Conservation (phyloP, 2,113 vertebrate genomes). For the Nannospalax galili region DNA sequence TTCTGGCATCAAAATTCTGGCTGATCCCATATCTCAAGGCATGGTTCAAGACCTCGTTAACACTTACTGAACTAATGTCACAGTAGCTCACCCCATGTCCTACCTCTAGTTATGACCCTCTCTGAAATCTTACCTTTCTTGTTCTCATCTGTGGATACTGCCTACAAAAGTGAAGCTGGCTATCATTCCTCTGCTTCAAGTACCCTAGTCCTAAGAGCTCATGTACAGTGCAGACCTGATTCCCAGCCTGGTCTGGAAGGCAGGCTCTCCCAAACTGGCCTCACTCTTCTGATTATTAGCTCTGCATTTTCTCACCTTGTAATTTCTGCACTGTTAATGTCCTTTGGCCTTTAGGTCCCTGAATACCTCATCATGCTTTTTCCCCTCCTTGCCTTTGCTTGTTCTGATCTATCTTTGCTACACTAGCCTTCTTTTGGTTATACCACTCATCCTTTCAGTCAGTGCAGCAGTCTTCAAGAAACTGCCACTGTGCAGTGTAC, state of each 20-base stretch:
- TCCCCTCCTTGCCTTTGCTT: neutral
- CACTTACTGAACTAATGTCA: neutral
- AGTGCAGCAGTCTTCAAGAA: neutral
- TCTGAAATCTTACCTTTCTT: constrained; percentile 6
- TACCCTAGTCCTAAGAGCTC: neutral
- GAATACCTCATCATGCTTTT: neutral
- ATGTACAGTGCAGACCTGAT: neutral
- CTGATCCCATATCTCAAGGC: neutral
- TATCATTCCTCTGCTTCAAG: neutral
- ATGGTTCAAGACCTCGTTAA: neutral
- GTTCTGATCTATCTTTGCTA: neutral
- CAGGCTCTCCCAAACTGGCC: neutral
- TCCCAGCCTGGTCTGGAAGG: neutral
- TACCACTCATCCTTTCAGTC: neutral
- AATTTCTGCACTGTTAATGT: neutral
- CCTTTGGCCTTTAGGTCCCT: neutral
- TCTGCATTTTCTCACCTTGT: neutral
- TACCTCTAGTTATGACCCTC: neutral
- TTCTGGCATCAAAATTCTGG: neutral
- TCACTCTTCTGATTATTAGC: neutral
- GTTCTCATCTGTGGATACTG: neutral
- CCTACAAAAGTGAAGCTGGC: neutral
- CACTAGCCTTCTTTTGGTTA: neutral
- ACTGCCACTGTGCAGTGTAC: rapidly evolving
- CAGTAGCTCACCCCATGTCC: neutral